Evolutionary conservation across 1,140 invertebrate species (phyloP), one percentile per base, ranked within the genome.

Genomic region (Rhizoglyphus robini): DNA sequence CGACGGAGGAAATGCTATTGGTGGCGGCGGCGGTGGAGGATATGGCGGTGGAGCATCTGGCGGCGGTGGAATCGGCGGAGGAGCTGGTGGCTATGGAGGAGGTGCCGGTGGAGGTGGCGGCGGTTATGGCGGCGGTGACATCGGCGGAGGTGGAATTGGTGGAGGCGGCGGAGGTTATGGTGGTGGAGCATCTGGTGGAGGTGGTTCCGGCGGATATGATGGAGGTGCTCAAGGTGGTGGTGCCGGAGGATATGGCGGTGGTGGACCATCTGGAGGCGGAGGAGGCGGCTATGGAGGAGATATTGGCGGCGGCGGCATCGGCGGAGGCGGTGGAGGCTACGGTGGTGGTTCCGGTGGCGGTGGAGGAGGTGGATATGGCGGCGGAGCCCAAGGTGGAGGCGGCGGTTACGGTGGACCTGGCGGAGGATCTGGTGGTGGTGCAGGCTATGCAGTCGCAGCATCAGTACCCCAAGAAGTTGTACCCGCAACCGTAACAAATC

Each of bases 251-350:
- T 15, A 18, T 4, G 1, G 8, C 1, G 30, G 34, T 31, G 57
- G 57, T 30, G 65, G 62, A 27, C 36, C n/a, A 18, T 20, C 36
- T 13, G 38, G 65, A 18, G 38, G 27, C 15, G 61, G 61, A 20
- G 25, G 31, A n/a, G 62, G 62, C 63, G 62, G 62, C 5, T 30
- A 34, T 58, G 54, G n/a, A 25, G 31, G 62, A 20, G 64, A 31
- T 30, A 5, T 15, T 46, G 29, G 23, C n/a, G 4, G 4, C 18
- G 30, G 61, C 29, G 2, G 20, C 25, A 63, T 8, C 4, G 65
- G 65, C 15, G 62, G 2, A 25, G 13, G 15, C 8, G 20, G 20
- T 11, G 64, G 2, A n/a, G 65, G 62, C 20, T 18, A 38, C 31
- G 4, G 38, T 38, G 11, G 34, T 47, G 46, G 65, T 20, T 23